Evolutionary conservation across 2,888 invertebrate species (phyloP), one percentile per base, ranked within the genome.

Genomic region (Tetragonula carbonaria): DNA sequence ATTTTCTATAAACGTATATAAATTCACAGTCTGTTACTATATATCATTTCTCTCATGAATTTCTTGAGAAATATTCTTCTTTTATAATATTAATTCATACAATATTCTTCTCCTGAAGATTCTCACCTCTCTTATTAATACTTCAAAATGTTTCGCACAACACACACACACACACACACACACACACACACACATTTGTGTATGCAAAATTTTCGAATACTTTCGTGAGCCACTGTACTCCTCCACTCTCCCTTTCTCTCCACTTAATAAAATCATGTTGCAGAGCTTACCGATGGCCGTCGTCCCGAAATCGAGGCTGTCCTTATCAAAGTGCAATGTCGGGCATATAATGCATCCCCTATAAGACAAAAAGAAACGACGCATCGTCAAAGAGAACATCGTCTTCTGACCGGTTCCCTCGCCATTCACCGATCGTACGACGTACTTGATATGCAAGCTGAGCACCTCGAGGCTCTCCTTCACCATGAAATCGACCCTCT

Each of bases 291-390:
- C 96, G 88, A 96, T 92, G 82, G 96, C 95, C 21, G 96, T 95
- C 66, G 92, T 93, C 59, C 96, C 96, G 92, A 96, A 96, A 93
- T 96, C 95, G 70, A 96, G 92, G 85, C 94, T 95, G 0, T 95
- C 94, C 59, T 95, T 93, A 86, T 95, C 95, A 86, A 96, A 96
- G 91, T 93, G 95, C 50, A 97, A 91, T 14, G 96, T 95, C 2
- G 97, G 97, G 90, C 96, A 96, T 78, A 96, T 94, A 2, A 96
- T 95, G 91, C 95, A 95, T 23, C 97, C 97, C 89, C 96, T 97
- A 93, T 83, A 95, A 95, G 65, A 59, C 53, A 57, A 73, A 83
- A 55, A 57, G 72, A 83, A 80, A 67, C 78, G n/a, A 38, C 5
- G n/a, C 3, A 14, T 21, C 63, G 55, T 70, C 13, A 70, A 53